Evolutionary conservation across 2,888 invertebrate species (phyloP).

Genomic region (Hydropsyche betteni): DNA sequence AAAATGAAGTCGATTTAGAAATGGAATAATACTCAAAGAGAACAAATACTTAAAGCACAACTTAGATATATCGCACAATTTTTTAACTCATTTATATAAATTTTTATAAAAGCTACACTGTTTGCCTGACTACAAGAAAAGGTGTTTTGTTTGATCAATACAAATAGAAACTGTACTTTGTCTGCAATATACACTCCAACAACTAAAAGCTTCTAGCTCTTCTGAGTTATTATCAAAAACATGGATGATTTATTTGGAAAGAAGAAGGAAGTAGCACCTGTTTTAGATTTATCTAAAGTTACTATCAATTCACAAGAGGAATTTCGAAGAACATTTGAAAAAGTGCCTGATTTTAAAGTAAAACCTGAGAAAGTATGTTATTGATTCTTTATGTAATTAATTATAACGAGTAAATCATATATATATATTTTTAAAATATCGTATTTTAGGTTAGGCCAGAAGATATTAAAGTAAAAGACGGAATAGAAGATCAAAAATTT

Average conservation of each 20-base stretch:
- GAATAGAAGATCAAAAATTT: constrained; percentile 74
- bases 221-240: constrained; percentile 56
- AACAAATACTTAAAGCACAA: constrained; percentile 8
- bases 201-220: no score
- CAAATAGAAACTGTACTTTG: not conserved
- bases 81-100: not conserved
- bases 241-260: constrained; percentile 85
- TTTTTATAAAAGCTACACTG: not conserved
- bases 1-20: constrained; percentile 50
- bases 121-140: not conserved
- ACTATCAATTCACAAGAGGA: constrained; percentile 83
- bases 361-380: constrained; percentile 75
- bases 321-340: constrained; percentile 81
- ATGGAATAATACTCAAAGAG: constrained; percentile 44
- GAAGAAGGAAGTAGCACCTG: constrained; percentile 85
- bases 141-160: constrained; percentile 34
- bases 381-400: not conserved
- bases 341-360: constrained; percentile 90
- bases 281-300: constrained; percentile 84
- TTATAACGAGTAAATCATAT: not conserved
- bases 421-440: not conserved
- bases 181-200: not conserved
- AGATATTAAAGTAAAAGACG: constrained; percentile 79
- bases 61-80: constrained; percentile 7
- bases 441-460: constrained; percentile 70